A percentile compares a stretch with the other conserved stretches of the same genome.
phyloP scores from a whole-genome alignment of 2,888 invertebrate species.

The Embidobia sp. region DNA sequence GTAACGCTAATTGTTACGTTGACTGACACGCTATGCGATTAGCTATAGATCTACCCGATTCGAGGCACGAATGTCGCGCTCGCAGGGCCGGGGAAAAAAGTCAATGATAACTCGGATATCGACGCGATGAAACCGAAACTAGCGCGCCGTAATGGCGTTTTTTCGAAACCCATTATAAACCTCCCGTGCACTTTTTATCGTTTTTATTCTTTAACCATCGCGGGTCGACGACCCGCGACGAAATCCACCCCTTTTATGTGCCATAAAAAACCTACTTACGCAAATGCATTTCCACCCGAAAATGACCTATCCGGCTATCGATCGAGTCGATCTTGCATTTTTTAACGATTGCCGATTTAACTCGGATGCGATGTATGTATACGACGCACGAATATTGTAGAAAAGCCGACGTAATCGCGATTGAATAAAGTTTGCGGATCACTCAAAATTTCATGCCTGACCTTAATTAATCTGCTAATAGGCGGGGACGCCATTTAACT shows the following conservation, averaged over 20 bases:
- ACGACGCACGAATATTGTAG: not conserved
- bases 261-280: conserved; percentile 13
- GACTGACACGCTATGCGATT: conserved; percentile 45
- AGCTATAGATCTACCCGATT: conserved; percentile 40
- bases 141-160: not conserved
- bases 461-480: conserved; percentile 23
- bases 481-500: too few relatives aligned
- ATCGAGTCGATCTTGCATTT: not conserved
- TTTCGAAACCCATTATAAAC: conserved; percentile 13
- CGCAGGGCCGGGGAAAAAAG: not conserved
- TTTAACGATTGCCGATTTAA: conserved; percentile 4
- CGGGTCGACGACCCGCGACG: not conserved
- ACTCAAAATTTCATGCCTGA: conserved; percentile 20
- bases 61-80: conserved; percentile 40
- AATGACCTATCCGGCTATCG: conserved; percentile 9
- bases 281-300: conserved; percentile 14
- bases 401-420: not conserved
- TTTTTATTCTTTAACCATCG: not conserved
- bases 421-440: too few relatives aligned
- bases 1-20: conserved; percentile 40
- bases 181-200: too few relatives aligned
- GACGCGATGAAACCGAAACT: not conserved
- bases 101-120: conserved; percentile 2
- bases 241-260: not conserved
- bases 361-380: too few relatives aligned